These are phyloP conservation scores for Elanoides forficatus DNA, from an alignment of 2,113 vertebrate species.

Conservation along the genomic window DNA sequence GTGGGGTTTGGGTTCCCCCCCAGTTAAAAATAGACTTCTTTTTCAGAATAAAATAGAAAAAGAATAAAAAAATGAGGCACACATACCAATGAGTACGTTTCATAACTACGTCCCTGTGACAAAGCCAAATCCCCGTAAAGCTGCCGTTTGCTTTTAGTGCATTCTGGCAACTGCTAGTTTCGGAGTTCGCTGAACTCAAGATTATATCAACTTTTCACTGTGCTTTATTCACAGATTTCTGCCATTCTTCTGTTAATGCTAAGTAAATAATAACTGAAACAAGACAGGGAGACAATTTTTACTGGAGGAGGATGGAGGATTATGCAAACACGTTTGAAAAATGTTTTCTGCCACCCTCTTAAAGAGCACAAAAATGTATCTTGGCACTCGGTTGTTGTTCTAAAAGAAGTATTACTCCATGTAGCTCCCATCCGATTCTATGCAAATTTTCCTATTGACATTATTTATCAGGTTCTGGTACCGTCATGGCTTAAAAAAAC, in stretches of 20 bases:
- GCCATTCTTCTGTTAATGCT: background rate
- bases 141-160: background rate
- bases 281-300: background rate
- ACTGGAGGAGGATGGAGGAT: background rate
- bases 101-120: constrained; percentile 14
- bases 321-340: background rate
- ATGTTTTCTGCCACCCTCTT: background rate
- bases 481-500: background rate
- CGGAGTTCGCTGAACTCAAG: constrained; percentile 11
- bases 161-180: background rate
- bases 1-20: too few species aligned
- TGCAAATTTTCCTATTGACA: background rate
- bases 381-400: background rate
- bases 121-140: constrained; percentile 17
- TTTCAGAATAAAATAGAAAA: background rate
- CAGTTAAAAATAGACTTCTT: background rate
- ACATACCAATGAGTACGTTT: constrained; percentile 5
- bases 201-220: background rate
- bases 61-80: constrained; percentile 2
- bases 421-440: background rate
- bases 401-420: background rate
- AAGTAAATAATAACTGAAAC: constrained; percentile 3
- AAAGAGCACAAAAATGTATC: background rate
- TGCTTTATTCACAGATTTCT: background rate
- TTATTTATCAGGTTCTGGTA: background rate